Percentiles rank a stretch among this genome's conserved stretches.
Conservation (phyloP, 2,113 vertebrate genomes). For the Ictidomys tridecemlineatus region DNA sequence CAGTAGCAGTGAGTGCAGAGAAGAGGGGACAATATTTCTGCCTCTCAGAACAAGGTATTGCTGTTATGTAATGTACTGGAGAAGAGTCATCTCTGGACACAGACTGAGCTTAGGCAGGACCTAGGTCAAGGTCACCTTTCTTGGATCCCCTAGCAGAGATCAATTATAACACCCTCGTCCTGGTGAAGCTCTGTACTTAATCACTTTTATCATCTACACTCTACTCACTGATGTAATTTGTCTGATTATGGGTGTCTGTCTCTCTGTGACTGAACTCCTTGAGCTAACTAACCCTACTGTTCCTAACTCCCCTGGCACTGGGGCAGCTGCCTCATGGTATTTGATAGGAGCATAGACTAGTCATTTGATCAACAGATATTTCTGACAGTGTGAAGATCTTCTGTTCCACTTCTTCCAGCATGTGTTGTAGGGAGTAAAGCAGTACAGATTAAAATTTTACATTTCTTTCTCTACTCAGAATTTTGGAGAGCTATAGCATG, state of each 20-base stretch:
- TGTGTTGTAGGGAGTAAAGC: neutral
- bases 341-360: neutral
- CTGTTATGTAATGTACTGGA: neutral
- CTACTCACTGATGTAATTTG: neutral
- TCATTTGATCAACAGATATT: neutral
- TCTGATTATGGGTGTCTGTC: neutral
- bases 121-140: neutral
- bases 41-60: neutral
- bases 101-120: neutral
- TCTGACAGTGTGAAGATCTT: neutral
- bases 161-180: too few relatives aligned
- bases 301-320: too few relatives aligned
- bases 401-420: accelerated
- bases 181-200: neutral
- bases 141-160: neutral
- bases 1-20: neutral
- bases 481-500: too few relatives aligned
- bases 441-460: neutral
- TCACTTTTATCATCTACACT: neutral
- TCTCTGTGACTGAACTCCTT: neutral
- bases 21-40: neutral
- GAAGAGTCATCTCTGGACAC: neutral
- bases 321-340: neutral
- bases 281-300: neutral
- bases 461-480: too few relatives aligned